These are phyloP conservation scores for Diabrotica undecimpunctata DNA, from an alignment of 1,140 invertebrate genomes.

Conservation along the genomic window DNA sequence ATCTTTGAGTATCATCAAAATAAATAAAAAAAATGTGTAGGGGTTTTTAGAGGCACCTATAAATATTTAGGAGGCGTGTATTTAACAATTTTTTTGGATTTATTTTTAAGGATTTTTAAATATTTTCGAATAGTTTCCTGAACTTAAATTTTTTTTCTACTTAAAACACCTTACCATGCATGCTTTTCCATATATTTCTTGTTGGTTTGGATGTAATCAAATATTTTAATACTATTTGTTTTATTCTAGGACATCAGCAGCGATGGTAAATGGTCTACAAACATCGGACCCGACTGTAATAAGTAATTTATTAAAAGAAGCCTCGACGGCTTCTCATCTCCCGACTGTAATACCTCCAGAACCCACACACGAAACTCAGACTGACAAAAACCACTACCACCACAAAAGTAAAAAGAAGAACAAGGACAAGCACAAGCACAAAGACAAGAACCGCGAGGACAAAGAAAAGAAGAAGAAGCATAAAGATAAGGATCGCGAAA, in stretches of 20 bases:
- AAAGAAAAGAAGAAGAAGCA: constrained; percentile 59
- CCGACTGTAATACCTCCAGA: constrained; percentile 24
- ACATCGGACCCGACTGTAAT: constrained; percentile 41
- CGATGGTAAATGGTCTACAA: constrained; percentile 43
- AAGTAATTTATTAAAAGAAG: constrained; percentile 44
- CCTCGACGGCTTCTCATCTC: constrained; percentile 34
- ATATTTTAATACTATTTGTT: too few species aligned
- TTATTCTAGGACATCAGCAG: constrained; percentile 1
- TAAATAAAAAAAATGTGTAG: too few species aligned
- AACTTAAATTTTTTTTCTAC: too few species aligned
- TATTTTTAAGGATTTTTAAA: too few species aligned
- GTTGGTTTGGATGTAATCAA: too few species aligned
- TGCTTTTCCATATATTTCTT: too few species aligned
- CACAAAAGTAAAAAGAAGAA: constrained; percentile 61
- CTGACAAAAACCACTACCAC: constrained; percentile 30
- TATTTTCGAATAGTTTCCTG: too few species aligned
- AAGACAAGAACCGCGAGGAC: constrained; percentile 49
- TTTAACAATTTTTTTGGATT: too few species aligned
- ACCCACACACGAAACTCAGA: neutral
- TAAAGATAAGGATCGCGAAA: constrained; percentile 57
- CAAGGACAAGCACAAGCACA: constrained; percentile 60
- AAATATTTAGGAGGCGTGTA: too few species aligned
- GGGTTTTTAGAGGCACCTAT: too few species aligned
- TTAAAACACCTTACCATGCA: too few species aligned
- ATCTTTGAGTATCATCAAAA: too few species aligned